Evolutionary conservation across 2,888 invertebrate species (phyloP), one percentile per base, ranked within the genome.

Genomic region (Dione juno): DNA sequence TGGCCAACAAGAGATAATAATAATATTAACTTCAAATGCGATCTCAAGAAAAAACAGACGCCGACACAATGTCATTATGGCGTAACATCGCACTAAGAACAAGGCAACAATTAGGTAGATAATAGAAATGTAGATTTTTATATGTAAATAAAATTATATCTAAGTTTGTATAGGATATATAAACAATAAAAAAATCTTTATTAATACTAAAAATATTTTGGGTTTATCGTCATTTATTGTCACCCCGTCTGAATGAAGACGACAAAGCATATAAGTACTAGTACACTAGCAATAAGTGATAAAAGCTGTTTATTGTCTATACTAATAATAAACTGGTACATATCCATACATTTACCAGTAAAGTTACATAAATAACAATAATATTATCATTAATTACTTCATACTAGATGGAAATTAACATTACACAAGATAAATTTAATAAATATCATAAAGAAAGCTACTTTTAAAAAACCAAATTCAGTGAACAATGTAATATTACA

Each of bases 11-110:
- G 84, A 89, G 86, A 87, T 86, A 88, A 90, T 90, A 90, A 91
- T 91, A 92, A 92, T 89, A 91, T 92, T 90, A 91, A 90, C 88
- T 83, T 88, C 90, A 90, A 91, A 92, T 84, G 87, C 86, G 85
- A 88, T 87, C 84, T 82, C 78, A 84, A 89, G 88, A 81, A 83
- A 91, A 92, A 92, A 92, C 75, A 74, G 89, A 87, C 86, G 84
- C 83, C 84, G 83, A 85, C 85, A 86, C 86, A 89, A 85, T 92
- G 92, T 92, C 92, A 92, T 92, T 92, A 92, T 84, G 81, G 82
- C 79, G 81, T 82, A 84, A 86, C 88, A 86, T 87, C 85, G 79
- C 73, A 83, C 82, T 82, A 80, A 90, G 92, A 87, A 69, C 67
- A 81, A 80, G 68, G 66, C 77, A 81, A 78, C 61, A 37, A 41